A percentile compares a stretch with the other conserved stretches of the same genome.
Conservation (phyloP, 2,888 invertebrate genomes). For the Lordiphosa andalusiaca region DNA sequence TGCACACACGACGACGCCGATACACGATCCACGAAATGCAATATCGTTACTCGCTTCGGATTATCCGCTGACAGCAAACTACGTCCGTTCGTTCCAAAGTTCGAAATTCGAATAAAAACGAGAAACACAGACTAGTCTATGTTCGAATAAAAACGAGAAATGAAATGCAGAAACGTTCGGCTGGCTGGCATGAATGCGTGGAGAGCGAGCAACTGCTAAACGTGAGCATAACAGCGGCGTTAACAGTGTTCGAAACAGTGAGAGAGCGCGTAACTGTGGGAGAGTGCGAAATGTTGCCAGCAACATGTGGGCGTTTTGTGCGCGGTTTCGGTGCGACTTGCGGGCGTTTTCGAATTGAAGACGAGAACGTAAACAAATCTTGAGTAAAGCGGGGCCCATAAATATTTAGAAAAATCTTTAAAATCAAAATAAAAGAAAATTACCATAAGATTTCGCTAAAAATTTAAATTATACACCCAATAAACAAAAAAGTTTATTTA, state of each 20-base stretch:
- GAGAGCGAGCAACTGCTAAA: not conserved
- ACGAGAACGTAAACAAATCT: constrained; percentile 21
- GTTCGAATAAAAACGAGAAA: constrained; percentile 37
- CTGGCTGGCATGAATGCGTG: too few species aligned
- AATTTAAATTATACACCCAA: too few species aligned
- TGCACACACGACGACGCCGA: constrained; percentile 4
- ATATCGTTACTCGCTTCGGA: too few species aligned
- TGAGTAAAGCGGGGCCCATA: too few species aligned
- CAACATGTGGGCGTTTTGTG: constrained; percentile 59
- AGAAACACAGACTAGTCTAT: not conserved
- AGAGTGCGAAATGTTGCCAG: constrained; percentile 37
- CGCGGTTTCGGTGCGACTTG: constrained; percentile 35
- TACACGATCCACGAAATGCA: constrained; percentile 27
- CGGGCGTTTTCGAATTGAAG: constrained; percentile 33
- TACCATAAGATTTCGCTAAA: too few species aligned
- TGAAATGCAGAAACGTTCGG: not conserved
- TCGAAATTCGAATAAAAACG: constrained; percentile 49
- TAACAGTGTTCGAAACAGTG: not conserved
- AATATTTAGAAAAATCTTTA: too few species aligned
- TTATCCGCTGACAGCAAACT: constrained; percentile 31
- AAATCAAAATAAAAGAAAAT: too few species aligned
- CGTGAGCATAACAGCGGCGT: constrained; percentile 1
- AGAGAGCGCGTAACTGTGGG: too few species aligned
- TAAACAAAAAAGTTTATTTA: too few species aligned
- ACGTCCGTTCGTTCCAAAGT: constrained; percentile 50